Evolutionary conservation across 1,140 invertebrate species (phyloP).

Genomic region (Potamilus streckersoni): DNA sequence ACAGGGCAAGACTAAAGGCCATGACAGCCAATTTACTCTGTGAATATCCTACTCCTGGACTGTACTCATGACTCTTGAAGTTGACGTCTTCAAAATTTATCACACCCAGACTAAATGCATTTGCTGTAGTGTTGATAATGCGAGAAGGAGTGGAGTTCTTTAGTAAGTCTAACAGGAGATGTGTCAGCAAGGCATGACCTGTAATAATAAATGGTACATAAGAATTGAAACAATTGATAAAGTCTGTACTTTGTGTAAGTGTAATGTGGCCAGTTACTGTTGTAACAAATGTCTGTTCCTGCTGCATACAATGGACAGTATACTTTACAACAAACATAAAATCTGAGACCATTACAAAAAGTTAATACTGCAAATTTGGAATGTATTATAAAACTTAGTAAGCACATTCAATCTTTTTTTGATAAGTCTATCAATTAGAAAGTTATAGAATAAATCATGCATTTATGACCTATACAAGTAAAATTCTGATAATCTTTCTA

Average conservation of each 20-base stretch:
- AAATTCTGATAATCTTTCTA: no score
- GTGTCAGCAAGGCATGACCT: conserved; percentile 77
- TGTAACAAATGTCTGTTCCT: not conserved
- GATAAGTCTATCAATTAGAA: no score
- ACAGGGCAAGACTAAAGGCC: conserved; percentile 72
- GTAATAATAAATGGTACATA: conserved; percentile 19
- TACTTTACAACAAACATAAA: not conserved
- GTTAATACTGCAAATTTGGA: no score
- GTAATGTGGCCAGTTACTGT: not conserved
- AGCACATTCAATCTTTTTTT: no score
- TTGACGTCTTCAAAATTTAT: conserved; percentile 64
- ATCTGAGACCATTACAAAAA: not conserved
- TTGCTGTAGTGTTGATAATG: conserved; percentile 88
- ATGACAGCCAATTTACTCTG: conserved; percentile 84
- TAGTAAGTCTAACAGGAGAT: conserved; percentile 80
- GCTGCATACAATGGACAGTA: no score
- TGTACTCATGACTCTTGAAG: conserved; percentile 58
- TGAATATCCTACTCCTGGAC: conserved; percentile 69
- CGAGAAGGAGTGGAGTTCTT: conserved; percentile 77
- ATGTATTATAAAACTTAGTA: no score
- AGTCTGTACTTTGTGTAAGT: not conserved
- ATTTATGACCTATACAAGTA: no score
- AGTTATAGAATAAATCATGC: no score
- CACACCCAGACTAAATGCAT: conserved; percentile 74
- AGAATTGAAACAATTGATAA: not conserved